Percentiles rank a stretch among this genome's conserved stretches.
These are phyloP conservation scores for Tapera naevia DNA, from an alignment of 2,797 vertebrate genomes.

Conservation along the genomic window DNA sequence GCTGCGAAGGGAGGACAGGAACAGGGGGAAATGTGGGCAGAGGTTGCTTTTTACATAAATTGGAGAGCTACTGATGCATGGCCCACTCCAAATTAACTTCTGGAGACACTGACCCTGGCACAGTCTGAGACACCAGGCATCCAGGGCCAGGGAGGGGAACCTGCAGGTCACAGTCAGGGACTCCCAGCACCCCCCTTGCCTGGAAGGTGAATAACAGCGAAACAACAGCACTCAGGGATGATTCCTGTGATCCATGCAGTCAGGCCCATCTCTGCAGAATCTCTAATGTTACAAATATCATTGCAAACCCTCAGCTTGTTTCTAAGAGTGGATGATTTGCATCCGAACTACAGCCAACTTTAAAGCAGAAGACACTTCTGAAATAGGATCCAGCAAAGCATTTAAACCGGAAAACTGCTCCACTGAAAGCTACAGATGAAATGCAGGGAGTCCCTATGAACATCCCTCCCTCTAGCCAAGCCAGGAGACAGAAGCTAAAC, in stretches of 20 bases:
- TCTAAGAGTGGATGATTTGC: neutral
- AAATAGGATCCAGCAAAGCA: neutral
- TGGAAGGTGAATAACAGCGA: neutral
- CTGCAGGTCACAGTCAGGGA: neutral
- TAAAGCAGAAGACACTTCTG: neutral
- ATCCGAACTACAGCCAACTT: neutral
- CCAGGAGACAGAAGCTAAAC: neutral
- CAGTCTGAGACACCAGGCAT: rapidly evolving
- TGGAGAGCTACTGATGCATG: neutral
- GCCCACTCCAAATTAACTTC: neutral
- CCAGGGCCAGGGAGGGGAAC: neutral
- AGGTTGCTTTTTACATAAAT: neutral
- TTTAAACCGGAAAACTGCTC: neutral
- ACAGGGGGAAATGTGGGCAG: neutral
- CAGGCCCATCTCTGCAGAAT: neutral
- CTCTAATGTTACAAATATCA: neutral
- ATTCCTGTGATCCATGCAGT: neutral
- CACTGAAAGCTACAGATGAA: neutral
- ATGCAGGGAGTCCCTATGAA: neutral
- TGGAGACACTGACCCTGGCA: neutral
- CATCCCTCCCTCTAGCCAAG: neutral
- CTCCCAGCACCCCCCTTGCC: neutral
- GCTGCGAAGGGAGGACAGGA: slow-evolving; percentile 37
- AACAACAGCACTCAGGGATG: neutral
- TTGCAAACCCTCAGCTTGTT: neutral